Evolutionary conservation across 2,113 vertebrate genomes (phyloP).

Genomic region (Pyxicephalus adspersus): DNA sequence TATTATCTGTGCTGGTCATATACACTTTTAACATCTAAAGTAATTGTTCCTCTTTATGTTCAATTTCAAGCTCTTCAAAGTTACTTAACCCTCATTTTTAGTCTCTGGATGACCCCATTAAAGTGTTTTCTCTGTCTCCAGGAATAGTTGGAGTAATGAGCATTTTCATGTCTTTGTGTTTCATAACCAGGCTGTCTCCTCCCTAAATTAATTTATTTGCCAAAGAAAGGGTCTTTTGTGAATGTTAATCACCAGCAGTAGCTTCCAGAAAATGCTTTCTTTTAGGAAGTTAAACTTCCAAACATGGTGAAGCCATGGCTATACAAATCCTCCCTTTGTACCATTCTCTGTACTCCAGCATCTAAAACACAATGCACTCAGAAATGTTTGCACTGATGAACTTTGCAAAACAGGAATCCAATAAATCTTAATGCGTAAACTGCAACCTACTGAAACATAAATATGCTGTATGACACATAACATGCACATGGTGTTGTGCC

Average conservation of each 20-base stretch:
- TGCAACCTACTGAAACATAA: not conserved
- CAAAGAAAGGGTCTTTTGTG: conserved; percentile 44
- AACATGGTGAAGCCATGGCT: conserved; percentile 6
- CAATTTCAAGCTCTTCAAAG: conserved; percentile 26
- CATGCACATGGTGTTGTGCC: not conserved
- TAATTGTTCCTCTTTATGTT: conserved; percentile 10
- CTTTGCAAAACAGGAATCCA: not conserved
- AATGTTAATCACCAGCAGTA: conserved; percentile 38
- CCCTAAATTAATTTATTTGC: conserved; percentile 40
- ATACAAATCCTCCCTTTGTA: conserved; percentile 46
- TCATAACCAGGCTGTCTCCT: conserved; percentile 33
- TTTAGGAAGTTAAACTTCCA: conserved; percentile 50
- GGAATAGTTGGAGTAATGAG: conserved; percentile 45
- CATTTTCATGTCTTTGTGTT: conserved; percentile 33
- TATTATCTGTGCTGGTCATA: too few species aligned
- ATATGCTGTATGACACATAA: not conserved
- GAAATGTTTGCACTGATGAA: conserved; percentile 29
- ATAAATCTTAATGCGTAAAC: not conserved
- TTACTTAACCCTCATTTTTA: conserved; percentile 50
- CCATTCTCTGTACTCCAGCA: conserved; percentile 6
- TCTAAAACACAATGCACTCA: conserved; percentile 17
- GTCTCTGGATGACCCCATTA: conserved; percentile 48
- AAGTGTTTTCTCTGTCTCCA: conserved; percentile 32
- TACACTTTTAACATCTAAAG: too few species aligned
- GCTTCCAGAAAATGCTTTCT: conserved; percentile 32